Evolutionary conservation across 2,113 vertebrate species (phyloP), one percentile per base, ranked within the genome.

Genomic region (Lagopus muta): DNA sequence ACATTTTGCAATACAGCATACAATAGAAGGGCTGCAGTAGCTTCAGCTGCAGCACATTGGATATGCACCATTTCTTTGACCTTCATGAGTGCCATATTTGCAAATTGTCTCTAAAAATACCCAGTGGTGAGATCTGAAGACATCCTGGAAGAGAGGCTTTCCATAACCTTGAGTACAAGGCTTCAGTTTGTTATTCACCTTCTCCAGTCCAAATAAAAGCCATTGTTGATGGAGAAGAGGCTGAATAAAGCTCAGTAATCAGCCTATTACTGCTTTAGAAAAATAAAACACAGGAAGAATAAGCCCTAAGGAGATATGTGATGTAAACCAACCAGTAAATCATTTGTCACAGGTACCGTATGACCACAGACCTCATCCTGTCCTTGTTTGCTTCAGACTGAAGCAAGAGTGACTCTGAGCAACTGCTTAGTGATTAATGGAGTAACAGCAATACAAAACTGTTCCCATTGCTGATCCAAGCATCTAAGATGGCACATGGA

Each of bases 371-470:
- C 24, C 36, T 54, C 24, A 45, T 71, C 61, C 52, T 78, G 43
- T n/a, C 61, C 3, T 1, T 28, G 32, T 67, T 80, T 77, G 61
- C 43, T 43, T 52, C 82, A 52, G 4, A 7, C 15, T 67, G 43
- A 94, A 91, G 61, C n/a, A 61, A 80, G 72, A 55, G 52, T 30
- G 81, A 89, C 13, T 91, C 47, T 61, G 65, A 55, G 55, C 40
- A 83, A 89, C 13, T 88, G 40, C 65, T 78, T 57, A 81, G 86
- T 86, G 60, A 82, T 87, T 95, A 66, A 87, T 38, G n/a, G 25
- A 19, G 17, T 64, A 85, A 61, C 2, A 72, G 28, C 34, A 83
- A 24, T 43, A 57, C 38, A 34, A 18, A 43, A 71, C 65, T 77
- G 48, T 66, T 91, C 79, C 72, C 36, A 50, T 58, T 40, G 4